phyloP scores from a whole-genome alignment of 2,888 invertebrate species.

The Osmoderma eremita region DNA sequence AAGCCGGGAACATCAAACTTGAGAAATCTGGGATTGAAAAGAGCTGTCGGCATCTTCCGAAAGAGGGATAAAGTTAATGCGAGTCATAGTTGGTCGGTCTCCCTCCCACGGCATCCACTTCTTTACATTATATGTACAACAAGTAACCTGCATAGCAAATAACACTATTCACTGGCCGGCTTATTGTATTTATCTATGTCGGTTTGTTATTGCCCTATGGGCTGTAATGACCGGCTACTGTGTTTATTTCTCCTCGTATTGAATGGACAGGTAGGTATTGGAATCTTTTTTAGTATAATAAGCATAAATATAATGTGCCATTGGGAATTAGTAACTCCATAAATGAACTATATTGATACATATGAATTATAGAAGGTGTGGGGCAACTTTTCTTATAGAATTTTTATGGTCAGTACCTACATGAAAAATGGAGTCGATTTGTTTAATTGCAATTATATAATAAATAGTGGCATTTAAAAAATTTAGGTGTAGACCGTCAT shows the following conservation, averaged over 20 bases:
- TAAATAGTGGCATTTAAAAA: too few relatives aligned
- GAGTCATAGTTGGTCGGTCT: slow-evolving; percentile 29
- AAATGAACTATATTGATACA: too few relatives aligned
- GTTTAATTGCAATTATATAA: too few relatives aligned
- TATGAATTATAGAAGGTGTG: too few relatives aligned
- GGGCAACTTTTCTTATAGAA: too few relatives aligned
- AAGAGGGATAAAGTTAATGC: slow-evolving; percentile 37
- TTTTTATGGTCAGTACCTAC: too few relatives aligned
- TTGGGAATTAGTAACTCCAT: too few relatives aligned
- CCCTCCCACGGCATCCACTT: background rate
- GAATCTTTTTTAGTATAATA: too few relatives aligned
- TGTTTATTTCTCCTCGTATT: slow-evolving; percentile 35
- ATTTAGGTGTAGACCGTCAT: too few relatives aligned
- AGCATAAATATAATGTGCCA: too few relatives aligned
- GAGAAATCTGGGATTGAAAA: slow-evolving; percentile 33
- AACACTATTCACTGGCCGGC: slow-evolving; percentile 54
- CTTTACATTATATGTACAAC: slow-evolving; percentile 46
- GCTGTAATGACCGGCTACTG: slow-evolving; percentile 57
- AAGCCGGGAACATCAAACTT: slow-evolving; percentile 25
- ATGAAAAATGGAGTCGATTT: too few relatives aligned
- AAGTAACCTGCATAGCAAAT: slow-evolving; percentile 54
- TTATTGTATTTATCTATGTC: slow-evolving; percentile 56
- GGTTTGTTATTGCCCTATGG: slow-evolving; percentile 57
- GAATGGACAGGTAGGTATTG: slow-evolving; percentile 9
- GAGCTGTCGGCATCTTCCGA: slow-evolving; percentile 27